Conservation (phyloP, 2,797 vertebrate species). For the Muscicapa comitata region DNA sequence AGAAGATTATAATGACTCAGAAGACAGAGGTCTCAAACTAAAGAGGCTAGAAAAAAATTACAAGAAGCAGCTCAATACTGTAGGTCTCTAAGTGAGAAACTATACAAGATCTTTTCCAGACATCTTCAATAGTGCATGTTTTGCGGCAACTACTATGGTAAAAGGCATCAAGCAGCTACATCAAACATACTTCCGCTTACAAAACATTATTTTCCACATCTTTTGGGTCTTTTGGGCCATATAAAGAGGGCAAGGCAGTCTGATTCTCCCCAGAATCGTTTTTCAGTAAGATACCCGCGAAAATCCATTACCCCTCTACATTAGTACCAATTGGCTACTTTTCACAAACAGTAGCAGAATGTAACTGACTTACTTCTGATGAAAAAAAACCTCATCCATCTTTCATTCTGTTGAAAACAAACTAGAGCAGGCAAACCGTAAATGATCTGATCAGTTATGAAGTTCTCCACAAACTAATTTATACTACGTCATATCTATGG, state of each 20-base stretch:
- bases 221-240: not conserved
- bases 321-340: not conserved
- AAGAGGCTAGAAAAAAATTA: not conserved
- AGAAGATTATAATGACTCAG: not conserved
- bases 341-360: not conserved
- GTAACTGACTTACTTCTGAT: not conserved
- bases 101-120: not conserved
- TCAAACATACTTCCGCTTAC: not conserved
- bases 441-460: not conserved
- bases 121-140: not conserved
- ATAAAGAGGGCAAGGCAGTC: not conserved
- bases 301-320: not conserved
- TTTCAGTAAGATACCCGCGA: not conserved
- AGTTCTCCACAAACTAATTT: not conserved
- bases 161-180: not conserved
- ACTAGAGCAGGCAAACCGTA: not conserved
- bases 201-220: not conserved
- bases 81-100: not conserved
- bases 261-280: not conserved
- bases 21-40: not conserved
- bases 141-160: fast-evolving
- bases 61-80: not conserved
- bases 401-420: not conserved
- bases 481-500: not conserved
- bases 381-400: not conserved